phyloP scores from a whole-genome alignment of 2,113 vertebrate species.

The Furnarius figulus region DNA sequence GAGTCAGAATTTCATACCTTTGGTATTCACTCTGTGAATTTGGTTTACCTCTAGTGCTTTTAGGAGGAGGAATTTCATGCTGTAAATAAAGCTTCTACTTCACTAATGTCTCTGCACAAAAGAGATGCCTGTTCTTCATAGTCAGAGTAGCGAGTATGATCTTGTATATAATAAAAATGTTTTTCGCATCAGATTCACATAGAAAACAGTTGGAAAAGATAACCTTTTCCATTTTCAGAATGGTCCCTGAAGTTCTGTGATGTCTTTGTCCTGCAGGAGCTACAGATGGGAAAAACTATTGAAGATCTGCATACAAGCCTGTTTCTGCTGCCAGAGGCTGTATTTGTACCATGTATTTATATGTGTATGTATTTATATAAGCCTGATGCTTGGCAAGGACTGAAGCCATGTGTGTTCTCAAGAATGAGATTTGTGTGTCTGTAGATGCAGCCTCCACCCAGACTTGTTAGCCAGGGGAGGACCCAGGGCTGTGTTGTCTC shows the following conservation, averaged over 20 bases:
- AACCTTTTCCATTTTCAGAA: not conserved
- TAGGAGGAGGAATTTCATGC: conserved; percentile 1
- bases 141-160: not conserved
- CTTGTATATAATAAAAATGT: not conserved
- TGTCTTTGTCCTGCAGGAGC: not conserved
- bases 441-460: not conserved
- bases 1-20: conserved; percentile 34
- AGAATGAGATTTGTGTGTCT: not conserved
- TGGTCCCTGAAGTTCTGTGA: not conserved
- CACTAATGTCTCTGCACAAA: not conserved
- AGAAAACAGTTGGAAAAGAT: not conserved
- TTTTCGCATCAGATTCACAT: not conserved
- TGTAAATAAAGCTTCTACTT: not conserved
- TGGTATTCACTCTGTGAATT: not conserved
- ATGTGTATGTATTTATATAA: not conserved
- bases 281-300: not conserved
- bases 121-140: not conserved
- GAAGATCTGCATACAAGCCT: not conserved
- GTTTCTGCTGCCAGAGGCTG: not conserved
- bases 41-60: conserved; percentile 9
- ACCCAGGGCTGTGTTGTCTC: fast-evolving
- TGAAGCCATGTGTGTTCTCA: not conserved
- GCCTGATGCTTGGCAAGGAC: not conserved
- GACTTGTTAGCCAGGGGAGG: not conserved
- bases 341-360: not conserved